Base-by-base conservation (phyloP, 2,888 invertebrate genomes). In the Trissolcus brochymenae region DNA sequence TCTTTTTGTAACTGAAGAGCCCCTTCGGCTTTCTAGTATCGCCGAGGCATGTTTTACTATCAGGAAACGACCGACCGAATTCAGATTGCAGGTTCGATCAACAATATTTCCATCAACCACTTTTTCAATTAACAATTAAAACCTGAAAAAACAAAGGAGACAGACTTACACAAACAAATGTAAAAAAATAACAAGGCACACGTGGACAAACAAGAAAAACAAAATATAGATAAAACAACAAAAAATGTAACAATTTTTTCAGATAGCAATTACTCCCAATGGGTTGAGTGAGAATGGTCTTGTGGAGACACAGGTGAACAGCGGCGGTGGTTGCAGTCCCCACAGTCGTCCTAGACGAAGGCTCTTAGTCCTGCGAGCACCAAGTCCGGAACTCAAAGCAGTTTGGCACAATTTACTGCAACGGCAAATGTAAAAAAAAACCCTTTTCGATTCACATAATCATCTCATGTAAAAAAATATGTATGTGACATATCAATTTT, bases 371-470 rank as follows among this genome's bases (percentile, higher is more conserved):
- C 89, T 96, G 13, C 91, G 96, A 60, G 95, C 96, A 1, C 96
- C 96, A 0, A 95, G 94, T 0, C 91, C 94, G 72, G 96, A 96
- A 87, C 90, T 96, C 46, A 96, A 96, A 87, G 96, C 96, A 43
- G 95, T 96, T 7, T 96, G 96, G 96, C 96, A 96, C 90, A 96
- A 95, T 89, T 91, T 96, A 68, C 91, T 96, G 21, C 95, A 96
- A 85, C 91, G 96, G 79, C 96, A 96, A 90, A 95, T 96, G 96
- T 96, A 90, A 93, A 94, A 7, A 94, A 7, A 91, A 72, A 61
- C 65, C n/a, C 35, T 4, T 9, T 17, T 17, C 17, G 6, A 25
- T 25, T 25, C 25, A 25, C 25, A 25, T 25, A 25, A 25, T 25
- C 25, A 25, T 4, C 25, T 25, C 25, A 25, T 25, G 25, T 25